Evolutionary conservation across 2,113 vertebrate genomes (phyloP).

Genomic region (Irena cyanogastra): DNA sequence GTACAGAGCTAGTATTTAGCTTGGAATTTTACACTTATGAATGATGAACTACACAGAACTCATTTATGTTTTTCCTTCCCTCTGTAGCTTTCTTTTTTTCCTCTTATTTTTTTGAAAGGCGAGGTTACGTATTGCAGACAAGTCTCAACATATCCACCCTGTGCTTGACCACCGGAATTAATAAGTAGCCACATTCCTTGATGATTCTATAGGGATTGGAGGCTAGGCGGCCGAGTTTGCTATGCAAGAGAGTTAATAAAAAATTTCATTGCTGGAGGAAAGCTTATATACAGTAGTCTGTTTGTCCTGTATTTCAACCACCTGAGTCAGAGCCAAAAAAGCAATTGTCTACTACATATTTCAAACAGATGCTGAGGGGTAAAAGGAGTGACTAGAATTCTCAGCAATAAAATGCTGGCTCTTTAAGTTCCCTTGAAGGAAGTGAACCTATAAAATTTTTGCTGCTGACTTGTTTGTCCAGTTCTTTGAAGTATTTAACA

Average conservation of each 20-base stretch:
- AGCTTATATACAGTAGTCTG: constrained; percentile 80
- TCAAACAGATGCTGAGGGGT: constrained; percentile 88
- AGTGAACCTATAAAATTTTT: constrained; percentile 75
- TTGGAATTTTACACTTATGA: constrained; percentile 74
- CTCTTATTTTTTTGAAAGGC: constrained; percentile 6
- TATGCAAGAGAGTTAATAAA: constrained; percentile 72
- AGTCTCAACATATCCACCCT: constrained; percentile 46
- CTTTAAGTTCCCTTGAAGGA: constrained; percentile 73
- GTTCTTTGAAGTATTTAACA: constrained; percentile 76
- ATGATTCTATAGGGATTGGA: constrained; percentile 59
- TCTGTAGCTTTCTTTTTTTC: constrained; percentile 10
- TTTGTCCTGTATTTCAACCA: constrained; percentile 84
- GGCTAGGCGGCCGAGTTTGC: constrained; percentile 50
- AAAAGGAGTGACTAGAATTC: constrained; percentile 75
- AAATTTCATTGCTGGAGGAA: constrained; percentile 72
- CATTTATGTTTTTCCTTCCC: constrained; percentile 44
- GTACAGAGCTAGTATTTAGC: constrained; percentile 67
- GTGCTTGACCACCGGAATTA: constrained; percentile 65
- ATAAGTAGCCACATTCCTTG: constrained; percentile 67
- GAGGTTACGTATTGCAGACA: constrained; percentile 56
- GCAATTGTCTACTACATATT: constrained; percentile 83
- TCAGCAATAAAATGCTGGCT: constrained; percentile 77
- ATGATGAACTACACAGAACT: constrained; percentile 70
- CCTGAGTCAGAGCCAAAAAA: constrained; percentile 81
- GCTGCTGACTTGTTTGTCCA: constrained; percentile 74